Base-by-base conservation (phyloP, 2,797 vertebrate genomes). In the Pteropus rufus region DNA sequence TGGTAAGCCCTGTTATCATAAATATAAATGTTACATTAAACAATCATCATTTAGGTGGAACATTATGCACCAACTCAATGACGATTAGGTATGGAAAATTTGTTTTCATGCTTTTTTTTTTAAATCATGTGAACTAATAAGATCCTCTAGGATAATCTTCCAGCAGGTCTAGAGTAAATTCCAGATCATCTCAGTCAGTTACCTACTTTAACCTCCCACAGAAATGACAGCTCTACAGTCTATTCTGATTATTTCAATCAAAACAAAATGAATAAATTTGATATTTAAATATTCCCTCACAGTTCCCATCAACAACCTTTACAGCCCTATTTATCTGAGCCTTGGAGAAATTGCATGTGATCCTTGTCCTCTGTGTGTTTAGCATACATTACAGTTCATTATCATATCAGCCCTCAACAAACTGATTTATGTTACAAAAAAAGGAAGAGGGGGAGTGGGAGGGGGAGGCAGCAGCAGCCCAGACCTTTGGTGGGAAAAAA, bases 211-310 rank as follows among this genome's bases (percentile, higher is more conserved):
- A 98, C 98, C 86, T 98, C 98, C 98, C 98, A 98, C 97, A 97
- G 84, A 97, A 98, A 99, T 98, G 97, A 98, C 95, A 97, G 97
- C 89, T 96, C 62, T 67, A 80, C 97, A 97, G 98, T 98, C 98
- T 98, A 97, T 98, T 98, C 97, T 98, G 98, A 98, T 98, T 98
- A 98, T 97, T 99, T 98, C 98, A 98, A 98, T 99, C 98, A 98
- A 97, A 98, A 98, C 98, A 98, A 97, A 98, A 97, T 39, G 2
- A 95, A 96, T 94, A 97, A 96, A 98, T 34, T 56, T 98, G 98
- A 97, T 98, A 98, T 98, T 99, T 98, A 98, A 99, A 98, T 98
- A 98, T 96, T 96, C 97, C 97, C 97, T 96, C 96, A 97, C 97
- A 98, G 96, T 98, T 98, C 97, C 97, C 96, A 98, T 97, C 97